These are phyloP conservation scores for Neotoma lepida DNA, from an alignment of 2,113 vertebrate species.

Conservation along the genomic window DNA sequence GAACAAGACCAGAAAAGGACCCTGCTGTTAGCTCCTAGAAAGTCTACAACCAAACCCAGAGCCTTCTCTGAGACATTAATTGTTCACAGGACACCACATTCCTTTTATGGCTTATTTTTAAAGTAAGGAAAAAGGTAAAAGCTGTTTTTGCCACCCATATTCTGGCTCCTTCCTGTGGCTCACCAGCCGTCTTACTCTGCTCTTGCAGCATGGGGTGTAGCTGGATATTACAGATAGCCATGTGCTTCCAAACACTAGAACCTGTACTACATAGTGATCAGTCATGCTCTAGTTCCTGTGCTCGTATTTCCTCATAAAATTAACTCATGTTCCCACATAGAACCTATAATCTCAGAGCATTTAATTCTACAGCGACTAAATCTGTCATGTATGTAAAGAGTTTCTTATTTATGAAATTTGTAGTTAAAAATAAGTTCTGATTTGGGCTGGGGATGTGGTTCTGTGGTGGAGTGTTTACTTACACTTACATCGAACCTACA, in stretches of 20 bases:
- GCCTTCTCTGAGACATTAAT: background rate
- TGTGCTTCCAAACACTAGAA: background rate
- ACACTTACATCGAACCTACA: background rate
- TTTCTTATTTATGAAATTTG: constrained; percentile 4
- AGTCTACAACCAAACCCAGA: background rate
- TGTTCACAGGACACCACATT: background rate
- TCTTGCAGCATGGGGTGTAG: background rate
- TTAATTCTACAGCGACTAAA: background rate
- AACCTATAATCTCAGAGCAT: background rate
- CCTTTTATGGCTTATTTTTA: background rate
- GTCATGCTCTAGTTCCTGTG: background rate
- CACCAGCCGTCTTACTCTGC: background rate
- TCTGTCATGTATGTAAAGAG: background rate
- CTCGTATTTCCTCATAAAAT: constrained; percentile 40
- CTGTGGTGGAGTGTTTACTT: background rate
- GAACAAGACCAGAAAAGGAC: background rate
- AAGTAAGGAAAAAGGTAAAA: background rate
- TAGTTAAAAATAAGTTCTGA: constrained; percentile 40
- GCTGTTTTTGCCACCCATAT: background rate
- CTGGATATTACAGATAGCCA: background rate
- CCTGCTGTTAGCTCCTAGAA: background rate
- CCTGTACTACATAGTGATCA: background rate
- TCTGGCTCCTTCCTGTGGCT: background rate
- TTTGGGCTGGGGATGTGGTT: background rate
- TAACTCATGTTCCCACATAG: background rate